Conservation (phyloP, 2,888 invertebrate species). For the Torymus tubicola region DNA sequence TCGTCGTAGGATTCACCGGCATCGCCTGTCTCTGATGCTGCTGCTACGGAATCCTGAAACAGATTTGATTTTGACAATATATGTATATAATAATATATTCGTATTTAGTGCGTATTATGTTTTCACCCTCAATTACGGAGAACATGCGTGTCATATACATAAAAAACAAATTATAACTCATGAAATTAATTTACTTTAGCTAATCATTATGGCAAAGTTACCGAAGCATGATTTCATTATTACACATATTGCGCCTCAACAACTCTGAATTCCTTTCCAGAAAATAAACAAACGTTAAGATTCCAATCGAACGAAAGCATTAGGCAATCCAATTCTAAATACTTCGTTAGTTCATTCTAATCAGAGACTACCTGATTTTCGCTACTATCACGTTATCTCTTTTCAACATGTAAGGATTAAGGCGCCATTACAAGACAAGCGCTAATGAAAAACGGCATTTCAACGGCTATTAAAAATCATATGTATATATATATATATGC, state of each 20-base stretch:
- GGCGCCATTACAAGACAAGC: not conserved
- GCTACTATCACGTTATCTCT: not conserved
- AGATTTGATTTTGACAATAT: conserved; percentile 12
- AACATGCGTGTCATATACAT: too few species aligned
- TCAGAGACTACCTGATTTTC: too few species aligned
- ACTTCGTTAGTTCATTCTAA: too few species aligned
- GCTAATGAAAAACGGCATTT: conserved; percentile 4
- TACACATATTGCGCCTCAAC: too few species aligned
- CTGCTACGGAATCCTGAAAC: conserved; percentile 71
- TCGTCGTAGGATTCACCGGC: conserved; percentile 73
- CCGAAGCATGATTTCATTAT: too few species aligned
- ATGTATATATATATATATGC: not conserved
- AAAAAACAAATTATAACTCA: too few species aligned
- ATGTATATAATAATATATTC: not conserved
- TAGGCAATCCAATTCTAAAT: not conserved
- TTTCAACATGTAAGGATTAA: conserved; percentile 6
- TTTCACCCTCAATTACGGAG: too few species aligned
- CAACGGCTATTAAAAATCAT: not conserved
- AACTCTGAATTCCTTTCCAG: too few species aligned
- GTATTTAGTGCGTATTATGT: too few species aligned
- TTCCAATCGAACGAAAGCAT: not conserved
- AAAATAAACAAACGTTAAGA: too few species aligned
- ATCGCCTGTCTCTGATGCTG: conserved; percentile 68
- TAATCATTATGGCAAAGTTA: too few species aligned
- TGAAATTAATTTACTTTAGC: too few species aligned